These are phyloP conservation scores for Imbricaverruca yamaguchii DNA, from an alignment of 2,888 invertebrate species.

Conservation along the genomic window DNA sequence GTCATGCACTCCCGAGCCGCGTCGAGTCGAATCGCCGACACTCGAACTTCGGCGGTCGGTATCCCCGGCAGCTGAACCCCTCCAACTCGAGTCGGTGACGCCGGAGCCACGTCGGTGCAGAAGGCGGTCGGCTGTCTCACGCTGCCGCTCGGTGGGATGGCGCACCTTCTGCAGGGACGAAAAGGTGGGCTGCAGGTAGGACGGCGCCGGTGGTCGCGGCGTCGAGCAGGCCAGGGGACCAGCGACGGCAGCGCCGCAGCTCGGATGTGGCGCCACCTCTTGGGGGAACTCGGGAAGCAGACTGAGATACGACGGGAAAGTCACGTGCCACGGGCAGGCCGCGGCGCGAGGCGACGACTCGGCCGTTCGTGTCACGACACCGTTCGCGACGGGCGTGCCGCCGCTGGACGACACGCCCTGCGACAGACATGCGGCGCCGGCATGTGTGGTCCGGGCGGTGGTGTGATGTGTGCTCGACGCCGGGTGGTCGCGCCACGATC, in stretches of 20 bases:
- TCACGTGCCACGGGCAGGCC: not conserved
- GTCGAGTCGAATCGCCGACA: not conserved
- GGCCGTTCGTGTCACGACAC: no score
- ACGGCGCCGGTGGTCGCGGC: not conserved
- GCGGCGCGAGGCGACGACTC: no score
- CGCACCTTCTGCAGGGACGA: slow-evolving; percentile 11
- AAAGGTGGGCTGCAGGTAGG: slow-evolving; percentile 14
- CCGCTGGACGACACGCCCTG: no score
- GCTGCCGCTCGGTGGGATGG: not conserved
- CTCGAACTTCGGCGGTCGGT: not conserved
- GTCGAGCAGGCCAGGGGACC: not conserved
- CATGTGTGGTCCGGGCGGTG: no score
- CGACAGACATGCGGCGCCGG: no score
- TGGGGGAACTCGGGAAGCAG: not conserved
- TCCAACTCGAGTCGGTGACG: no score
- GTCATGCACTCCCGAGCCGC: not conserved
- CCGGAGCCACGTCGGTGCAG: not conserved
- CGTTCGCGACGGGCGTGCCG: no score
- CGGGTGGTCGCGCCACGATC: not conserved
- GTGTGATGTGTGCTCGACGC: no score
- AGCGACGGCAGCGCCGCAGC: not conserved
- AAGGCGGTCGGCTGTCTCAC: not conserved
- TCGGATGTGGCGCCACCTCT: no score
- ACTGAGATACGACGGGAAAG: not conserved
- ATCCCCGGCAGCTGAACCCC: no score